phyloP scores from a whole-genome alignment of 2,797 vertebrate species.

The Dromococcyx pavoninus region DNA sequence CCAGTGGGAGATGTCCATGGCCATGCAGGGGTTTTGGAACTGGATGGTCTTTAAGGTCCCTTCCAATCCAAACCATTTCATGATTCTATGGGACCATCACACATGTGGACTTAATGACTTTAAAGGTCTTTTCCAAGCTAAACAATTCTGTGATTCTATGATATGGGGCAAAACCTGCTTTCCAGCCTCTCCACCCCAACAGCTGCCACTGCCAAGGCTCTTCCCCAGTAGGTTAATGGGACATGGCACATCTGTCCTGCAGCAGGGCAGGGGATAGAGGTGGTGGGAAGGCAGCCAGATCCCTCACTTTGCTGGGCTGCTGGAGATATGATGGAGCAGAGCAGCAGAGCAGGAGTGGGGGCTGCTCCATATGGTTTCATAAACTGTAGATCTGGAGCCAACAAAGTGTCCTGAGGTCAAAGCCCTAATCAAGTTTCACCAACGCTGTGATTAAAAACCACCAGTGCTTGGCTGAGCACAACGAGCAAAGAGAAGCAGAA shows the following conservation, averaged over 20 bases:
- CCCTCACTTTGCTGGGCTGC: background rate
- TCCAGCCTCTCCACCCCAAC: background rate
- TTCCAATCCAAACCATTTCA: no score
- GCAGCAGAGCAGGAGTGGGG: background rate
- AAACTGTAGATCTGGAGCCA: background rate
- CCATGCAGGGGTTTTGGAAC: no score
- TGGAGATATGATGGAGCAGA: accelerated
- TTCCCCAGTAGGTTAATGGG: background rate
- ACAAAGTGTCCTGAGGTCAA: background rate
- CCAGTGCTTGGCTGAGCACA: background rate
- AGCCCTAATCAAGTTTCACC: background rate
- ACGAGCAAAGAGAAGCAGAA: background rate
- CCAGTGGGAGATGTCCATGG: no score
- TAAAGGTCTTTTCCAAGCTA: no score
- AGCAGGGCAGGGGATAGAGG: background rate
- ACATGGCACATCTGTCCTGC: background rate
- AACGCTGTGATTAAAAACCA: background rate
- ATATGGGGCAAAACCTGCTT: background rate
- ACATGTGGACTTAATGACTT: no score
- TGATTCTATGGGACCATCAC: no score
- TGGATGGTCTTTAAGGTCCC: no score
- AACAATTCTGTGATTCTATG: no score
- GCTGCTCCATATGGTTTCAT: background rate
- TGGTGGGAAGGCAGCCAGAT: background rate
- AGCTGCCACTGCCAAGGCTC: background rate